These are phyloP conservation scores for Babyrousa celebensis DNA, from an alignment of 2,797 vertebrate genomes.

Conservation along the genomic window DNA sequence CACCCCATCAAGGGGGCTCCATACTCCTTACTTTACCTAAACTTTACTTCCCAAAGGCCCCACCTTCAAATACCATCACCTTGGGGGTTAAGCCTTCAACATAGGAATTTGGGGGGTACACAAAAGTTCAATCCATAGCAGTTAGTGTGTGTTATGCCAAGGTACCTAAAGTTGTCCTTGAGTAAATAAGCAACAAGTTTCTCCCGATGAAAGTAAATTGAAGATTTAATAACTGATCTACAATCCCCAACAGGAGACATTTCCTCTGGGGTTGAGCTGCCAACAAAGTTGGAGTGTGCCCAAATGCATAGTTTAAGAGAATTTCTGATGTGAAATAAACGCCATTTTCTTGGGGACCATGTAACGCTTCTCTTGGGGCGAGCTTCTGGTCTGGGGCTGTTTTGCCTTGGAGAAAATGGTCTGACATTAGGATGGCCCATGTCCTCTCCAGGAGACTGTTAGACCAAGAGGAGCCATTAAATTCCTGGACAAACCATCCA, in stretches of 20 bases:
- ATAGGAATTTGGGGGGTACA: neutral
- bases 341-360: neutral
- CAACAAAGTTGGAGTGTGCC: constrained; percentile 22
- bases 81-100: neutral
- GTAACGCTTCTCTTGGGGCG: neutral
- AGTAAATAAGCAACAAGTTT: constrained; percentile 77
- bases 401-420: neutral
- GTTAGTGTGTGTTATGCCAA: neutral
- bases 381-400: neutral
- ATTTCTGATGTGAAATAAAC: neutral
- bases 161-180: constrained; percentile 57
- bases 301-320: neutral
- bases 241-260: neutral
- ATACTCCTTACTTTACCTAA: neutral
- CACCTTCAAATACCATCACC: neutral
- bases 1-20: neutral
- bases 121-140: neutral
- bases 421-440: neutral
- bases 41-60: neutral
- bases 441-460: neutral
- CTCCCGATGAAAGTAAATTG: neutral
- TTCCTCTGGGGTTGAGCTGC: constrained; percentile 10
- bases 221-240: constrained; percentile 20
- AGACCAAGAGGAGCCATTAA: neutral
- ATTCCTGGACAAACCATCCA: neutral